Conservation (phyloP, 2,888 invertebrate species). For the Bugula neritina region DNA sequence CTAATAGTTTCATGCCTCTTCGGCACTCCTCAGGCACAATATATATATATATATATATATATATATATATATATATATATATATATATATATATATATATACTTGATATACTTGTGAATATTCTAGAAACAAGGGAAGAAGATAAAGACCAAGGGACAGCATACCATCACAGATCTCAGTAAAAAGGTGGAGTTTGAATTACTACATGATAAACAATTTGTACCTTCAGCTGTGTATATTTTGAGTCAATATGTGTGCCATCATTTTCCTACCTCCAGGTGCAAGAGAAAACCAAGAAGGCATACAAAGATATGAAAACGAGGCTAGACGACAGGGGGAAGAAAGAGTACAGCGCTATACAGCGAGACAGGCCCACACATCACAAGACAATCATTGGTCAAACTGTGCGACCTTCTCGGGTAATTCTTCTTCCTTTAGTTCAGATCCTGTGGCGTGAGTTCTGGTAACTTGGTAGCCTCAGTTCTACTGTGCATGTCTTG, state of each 20-base stretch:
- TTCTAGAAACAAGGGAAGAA: conserved; percentile 67
- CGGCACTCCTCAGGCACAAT: too few relatives aligned
- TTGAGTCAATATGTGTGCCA: too few relatives aligned
- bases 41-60: too few relatives aligned
- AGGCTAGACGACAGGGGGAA: conserved; percentile 56
- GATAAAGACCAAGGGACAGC: conserved; percentile 60
- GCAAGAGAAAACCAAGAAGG: conserved; percentile 60
- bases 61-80: too few relatives aligned
- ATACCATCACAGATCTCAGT: conserved; percentile 44
- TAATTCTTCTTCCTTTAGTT: background rate
- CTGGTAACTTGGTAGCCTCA: too few relatives aligned
- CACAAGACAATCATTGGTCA: background rate
- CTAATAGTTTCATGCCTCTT: too few relatives aligned
- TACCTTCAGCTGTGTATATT: too few relatives aligned
- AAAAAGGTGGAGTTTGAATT: conserved; percentile 79
- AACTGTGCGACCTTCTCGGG: conserved; percentile 5
- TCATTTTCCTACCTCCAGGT: conserved; percentile 63
- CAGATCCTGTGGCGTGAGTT: background rate
- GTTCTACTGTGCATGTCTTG: too few relatives aligned
- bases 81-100: too few relatives aligned
- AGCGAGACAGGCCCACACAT: background rate
- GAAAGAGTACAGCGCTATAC: conserved; percentile 31
- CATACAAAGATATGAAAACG: conserved; percentile 69
- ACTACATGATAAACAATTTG: too few relatives aligned
- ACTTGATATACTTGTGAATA: too few relatives aligned